Base-by-base conservation (phyloP, 2,113 vertebrate species). In the Nycticebus coucang region DNA sequence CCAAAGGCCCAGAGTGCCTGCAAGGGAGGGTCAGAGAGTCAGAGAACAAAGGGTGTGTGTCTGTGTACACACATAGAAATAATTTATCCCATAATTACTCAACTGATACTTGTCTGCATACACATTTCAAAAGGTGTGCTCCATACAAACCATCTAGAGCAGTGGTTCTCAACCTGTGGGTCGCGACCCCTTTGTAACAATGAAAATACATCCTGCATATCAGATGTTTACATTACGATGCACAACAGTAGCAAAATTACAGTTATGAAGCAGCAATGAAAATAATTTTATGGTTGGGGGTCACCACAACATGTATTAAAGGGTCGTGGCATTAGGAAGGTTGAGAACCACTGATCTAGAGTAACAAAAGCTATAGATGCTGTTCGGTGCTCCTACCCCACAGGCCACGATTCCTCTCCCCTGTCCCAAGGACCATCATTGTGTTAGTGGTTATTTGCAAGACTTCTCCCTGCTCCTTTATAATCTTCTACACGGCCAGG, bases 11-110 rank as follows among this genome's bases (percentile, higher is more conserved):
- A n/a, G 19, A n/a, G 24, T 12, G 60, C 35, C n/a, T 30, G 37
- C 24, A 1, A 15, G 28, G 10, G 12, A 18, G 72, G n/a, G 57
- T 72, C 26, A 21, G 21, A 21, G 21, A 74, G 68, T 18, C 83
- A 74, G 53, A 87, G 82, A 64, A 24, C 19, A 68, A 33, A 59
- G 14, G 26, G 22, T 7, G 10, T 5, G 57, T 55, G 19, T 57
- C 3, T 30, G 18, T 26, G 17, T 7, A 14, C 4, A 53, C 3
- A 12, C 4, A 2, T 1, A 15, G 7, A 62, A 4, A 3, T 1
- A 19, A 8, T 30, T 12, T 26, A 7, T n/a, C 17, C 59, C 60
- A 2, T 21, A 18, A 33, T 64, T 55, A 66, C 22, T 77, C 37
- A 33, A 12, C 1, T 7, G 33, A 19, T 19, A 18, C 28, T 55